phyloP scores from a whole-genome alignment of 2,888 invertebrate species.

The Nasonovia ribisnigri region DNA sequence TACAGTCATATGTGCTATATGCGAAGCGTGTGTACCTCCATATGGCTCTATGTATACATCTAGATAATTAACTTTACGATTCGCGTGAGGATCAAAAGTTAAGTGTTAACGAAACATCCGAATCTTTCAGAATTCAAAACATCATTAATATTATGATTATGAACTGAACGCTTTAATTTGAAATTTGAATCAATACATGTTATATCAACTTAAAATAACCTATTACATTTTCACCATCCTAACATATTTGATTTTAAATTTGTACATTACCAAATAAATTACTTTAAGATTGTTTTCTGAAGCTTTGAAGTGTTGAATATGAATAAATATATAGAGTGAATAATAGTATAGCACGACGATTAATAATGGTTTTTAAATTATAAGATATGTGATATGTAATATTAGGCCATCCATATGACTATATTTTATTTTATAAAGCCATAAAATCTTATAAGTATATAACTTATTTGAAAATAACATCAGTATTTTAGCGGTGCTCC shows the following conservation, averaged over 20 bases:
- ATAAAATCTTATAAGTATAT: neutral
- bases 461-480: neutral
- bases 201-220: neutral
- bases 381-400: neutral
- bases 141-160: neutral
- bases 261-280: neutral
- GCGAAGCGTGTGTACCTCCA: neutral
- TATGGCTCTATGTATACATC: neutral
- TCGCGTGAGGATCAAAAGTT: neutral
- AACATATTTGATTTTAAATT: neutral
- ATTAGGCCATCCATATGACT: neutral
- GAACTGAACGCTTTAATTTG: neutral
- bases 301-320: neutral
- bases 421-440: neutral
- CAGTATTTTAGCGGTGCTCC: neutral
- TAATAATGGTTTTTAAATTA: neutral
- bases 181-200: neutral
- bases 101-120: neutral
- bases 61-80: neutral
- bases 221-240: no score
- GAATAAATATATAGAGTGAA: neutral
- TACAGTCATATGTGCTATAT: neutral
- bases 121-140: neutral
- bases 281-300: neutral
- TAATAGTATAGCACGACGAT: neutral